Evolutionary conservation across 2,888 invertebrate species (phyloP).

Genomic region (Gandaritis pyraliata): DNA sequence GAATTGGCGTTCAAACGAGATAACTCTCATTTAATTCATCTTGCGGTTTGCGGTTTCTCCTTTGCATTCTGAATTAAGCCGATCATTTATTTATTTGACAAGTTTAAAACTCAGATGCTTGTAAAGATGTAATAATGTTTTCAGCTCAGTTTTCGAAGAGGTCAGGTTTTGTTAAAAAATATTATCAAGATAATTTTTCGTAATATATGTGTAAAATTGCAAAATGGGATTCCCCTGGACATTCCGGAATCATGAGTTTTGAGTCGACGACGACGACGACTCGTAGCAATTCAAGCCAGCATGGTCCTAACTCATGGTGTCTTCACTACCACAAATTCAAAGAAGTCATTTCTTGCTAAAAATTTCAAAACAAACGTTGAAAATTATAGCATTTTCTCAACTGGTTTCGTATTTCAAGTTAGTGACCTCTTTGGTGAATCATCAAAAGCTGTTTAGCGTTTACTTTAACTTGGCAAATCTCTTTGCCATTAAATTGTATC

Average conservation of each 20-base stretch:
- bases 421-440: conserved; percentile 71
- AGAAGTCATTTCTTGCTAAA: conserved; percentile 55
- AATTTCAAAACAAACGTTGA: conserved; percentile 49
- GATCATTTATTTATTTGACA: conserved; percentile 20
- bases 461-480: conserved; percentile 53
- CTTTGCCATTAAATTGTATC: conserved; percentile 35
- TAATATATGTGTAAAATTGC: neutral
- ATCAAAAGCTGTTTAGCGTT: conserved; percentile 51
- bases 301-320: conserved; percentile 17
- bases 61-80: conserved; percentile 19
- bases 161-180: too few species aligned
- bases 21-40: conserved; percentile 41
- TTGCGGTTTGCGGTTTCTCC: conserved; percentile 47
- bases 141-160: too few species aligned
- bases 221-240: conserved; percentile 11
- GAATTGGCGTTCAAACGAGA: conserved; percentile 30
- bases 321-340: conserved; percentile 42
- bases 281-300: conserved; percentile 18
- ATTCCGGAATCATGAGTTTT: conserved; percentile 19
- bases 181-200: too few species aligned
- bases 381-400: conserved; percentile 63
- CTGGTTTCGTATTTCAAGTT: conserved; percentile 64
- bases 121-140: neutral
- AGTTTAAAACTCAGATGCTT: neutral
- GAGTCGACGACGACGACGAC: conserved; percentile 26